These are phyloP conservation scores for Illadopsis cleaveri DNA, from an alignment of 2,113 vertebrate genomes.

Conservation along the genomic window DNA sequence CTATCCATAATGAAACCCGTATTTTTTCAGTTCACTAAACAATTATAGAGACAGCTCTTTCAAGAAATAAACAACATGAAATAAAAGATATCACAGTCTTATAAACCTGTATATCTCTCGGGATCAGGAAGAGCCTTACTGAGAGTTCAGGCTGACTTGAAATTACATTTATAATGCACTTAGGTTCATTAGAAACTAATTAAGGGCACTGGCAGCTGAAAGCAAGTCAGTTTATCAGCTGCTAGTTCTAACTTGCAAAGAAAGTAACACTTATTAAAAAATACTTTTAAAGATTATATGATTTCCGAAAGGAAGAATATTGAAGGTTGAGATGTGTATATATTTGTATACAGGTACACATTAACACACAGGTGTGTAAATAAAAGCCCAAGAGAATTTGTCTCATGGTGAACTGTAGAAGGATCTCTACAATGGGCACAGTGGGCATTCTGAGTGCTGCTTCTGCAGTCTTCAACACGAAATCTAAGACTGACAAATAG, in stretches of 20 bases:
- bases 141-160: background rate
- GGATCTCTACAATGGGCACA: background rate
- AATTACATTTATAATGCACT: background rate
- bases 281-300: background rate
- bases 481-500: background rate
- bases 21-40: background rate
- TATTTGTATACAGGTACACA: rapidly evolving
- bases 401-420: background rate
- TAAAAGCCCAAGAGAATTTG: background rate
- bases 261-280: background rate
- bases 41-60: background rate
- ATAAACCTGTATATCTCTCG: background rate
- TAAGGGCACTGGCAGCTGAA: background rate
- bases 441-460: background rate
- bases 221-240: background rate
- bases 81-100: background rate
- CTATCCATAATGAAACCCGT: background rate
- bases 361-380: background rate
- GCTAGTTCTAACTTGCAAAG: background rate
- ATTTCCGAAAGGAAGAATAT: background rate
- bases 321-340: background rate
- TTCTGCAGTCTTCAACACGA: background rate
- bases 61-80: background rate
- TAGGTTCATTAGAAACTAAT: background rate
- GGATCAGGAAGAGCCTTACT: background rate